Evolutionary conservation across 2,888 invertebrate genomes (phyloP).

Genomic region (Dynastes tityus): DNA sequence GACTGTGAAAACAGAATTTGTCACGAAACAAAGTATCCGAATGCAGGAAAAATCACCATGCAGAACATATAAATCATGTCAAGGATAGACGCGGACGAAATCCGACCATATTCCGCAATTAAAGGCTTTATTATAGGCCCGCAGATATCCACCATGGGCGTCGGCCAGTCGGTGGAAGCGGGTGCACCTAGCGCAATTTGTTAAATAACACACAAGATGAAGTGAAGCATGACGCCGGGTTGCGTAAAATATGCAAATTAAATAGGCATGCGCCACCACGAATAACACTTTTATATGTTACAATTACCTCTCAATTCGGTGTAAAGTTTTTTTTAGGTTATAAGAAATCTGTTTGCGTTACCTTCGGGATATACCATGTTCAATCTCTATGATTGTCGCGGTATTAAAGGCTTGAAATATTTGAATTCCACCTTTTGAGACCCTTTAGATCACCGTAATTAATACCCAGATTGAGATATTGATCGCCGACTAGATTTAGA

Average conservation of each 20-base stretch:
- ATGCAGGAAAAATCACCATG: background rate
- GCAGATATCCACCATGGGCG: background rate
- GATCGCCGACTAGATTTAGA: no score
- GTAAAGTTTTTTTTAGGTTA: no score
- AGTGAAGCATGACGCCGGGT: conserved; percentile 21
- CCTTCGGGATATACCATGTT: no score
- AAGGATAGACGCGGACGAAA: conserved; percentile 24
- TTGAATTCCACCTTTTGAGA: no score
- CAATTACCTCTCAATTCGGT: no score
- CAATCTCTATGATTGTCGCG: no score
- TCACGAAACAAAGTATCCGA: conserved; percentile 2
- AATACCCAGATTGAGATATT: no score
- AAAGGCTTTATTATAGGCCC: background rate
- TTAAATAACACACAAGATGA: conserved; percentile 27
- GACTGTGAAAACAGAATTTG: conserved; percentile 2
- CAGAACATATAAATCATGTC: conserved; percentile 16
- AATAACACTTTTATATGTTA: no score
- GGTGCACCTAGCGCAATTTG: conserved; percentile 25
- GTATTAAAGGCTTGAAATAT: no score
- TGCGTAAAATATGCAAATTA: conserved; percentile 4
- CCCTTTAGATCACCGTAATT: no score
- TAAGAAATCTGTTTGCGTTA: no score
- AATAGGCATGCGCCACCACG: background rate
- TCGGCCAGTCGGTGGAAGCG: background rate
- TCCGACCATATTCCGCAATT: conserved; percentile 5